Evolutionary conservation across 2,888 invertebrate genomes (phyloP).

Genomic region (Philereme transversata): DNA sequence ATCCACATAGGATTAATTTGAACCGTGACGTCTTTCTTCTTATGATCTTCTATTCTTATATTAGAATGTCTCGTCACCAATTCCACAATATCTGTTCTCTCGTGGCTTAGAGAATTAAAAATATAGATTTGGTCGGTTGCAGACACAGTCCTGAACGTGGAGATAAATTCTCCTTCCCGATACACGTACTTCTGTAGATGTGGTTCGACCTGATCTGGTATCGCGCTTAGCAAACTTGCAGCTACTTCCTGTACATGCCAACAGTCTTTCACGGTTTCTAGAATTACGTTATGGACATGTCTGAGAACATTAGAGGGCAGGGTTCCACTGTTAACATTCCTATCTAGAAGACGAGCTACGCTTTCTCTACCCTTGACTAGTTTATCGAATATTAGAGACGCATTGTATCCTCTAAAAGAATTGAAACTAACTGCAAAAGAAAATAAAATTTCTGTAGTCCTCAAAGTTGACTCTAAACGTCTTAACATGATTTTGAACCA

Average conservation of each 20-base stretch:
- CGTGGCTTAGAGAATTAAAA: constrained; percentile 93
- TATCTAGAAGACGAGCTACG: constrained; percentile 96
- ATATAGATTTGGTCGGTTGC: constrained; percentile 87
- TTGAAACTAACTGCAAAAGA: constrained; percentile 89
- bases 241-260: constrained; percentile 71
- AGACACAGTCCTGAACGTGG: constrained; percentile 74
- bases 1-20: constrained; percentile 75
- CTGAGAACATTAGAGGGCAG: constrained; percentile 93
- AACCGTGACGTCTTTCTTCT: constrained; percentile 78
- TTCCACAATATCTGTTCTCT: constrained; percentile 90
- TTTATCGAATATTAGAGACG: constrained; percentile 76
- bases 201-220: constrained; percentile 88
- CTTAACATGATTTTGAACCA: constrained; percentile 92
- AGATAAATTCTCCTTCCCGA: constrained; percentile 69
- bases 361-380: constrained; percentile 87
- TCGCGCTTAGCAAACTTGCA: constrained; percentile 86
- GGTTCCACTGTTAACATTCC: constrained; percentile 98
- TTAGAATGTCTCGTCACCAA: constrained; percentile 88
- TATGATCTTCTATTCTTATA: constrained; percentile 88
- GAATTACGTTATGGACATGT: constrained; percentile 89
- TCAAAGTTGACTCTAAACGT: constrained; percentile 90
- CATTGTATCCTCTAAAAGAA: constrained; percentile 78
- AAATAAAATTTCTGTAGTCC: constrained; percentile 93
- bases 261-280: constrained; percentile 63
- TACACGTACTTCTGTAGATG: constrained; percentile 70